phyloP scores from a whole-genome alignment of 2,113 vertebrate species.

The Gavialis gangeticus region DNA sequence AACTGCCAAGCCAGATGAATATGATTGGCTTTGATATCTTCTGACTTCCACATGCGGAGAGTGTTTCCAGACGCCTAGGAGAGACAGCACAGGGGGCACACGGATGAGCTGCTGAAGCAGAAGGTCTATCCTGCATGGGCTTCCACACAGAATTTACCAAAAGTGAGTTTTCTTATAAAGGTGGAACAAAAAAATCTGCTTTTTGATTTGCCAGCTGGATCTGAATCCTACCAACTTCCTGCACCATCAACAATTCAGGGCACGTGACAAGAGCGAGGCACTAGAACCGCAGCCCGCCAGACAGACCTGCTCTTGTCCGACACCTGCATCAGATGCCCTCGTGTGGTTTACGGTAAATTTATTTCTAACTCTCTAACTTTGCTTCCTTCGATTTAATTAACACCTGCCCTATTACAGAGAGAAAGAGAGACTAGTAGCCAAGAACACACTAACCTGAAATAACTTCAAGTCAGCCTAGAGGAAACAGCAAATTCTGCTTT shows the following conservation, averaged over 20 bases:
- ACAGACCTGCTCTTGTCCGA: not conserved
- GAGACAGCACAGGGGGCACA: constrained; percentile 10
- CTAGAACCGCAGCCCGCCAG: not conserved
- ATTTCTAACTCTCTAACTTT: constrained; percentile 38
- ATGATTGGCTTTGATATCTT: constrained; percentile 87
- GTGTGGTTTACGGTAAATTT: not conserved
- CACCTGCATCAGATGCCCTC: not conserved
- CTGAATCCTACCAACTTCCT: not conserved
- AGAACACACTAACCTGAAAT: constrained; percentile 23
- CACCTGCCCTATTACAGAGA: not conserved
- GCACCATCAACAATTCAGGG: not conserved
- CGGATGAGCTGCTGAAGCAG: constrained; percentile 4
- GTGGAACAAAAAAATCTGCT: not conserved
- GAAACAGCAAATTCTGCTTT: constrained; percentile 1
- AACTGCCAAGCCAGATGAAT: constrained; percentile 94
- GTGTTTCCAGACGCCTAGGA: constrained; percentile 70
- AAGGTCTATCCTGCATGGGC: not conserved
- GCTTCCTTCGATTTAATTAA: constrained; percentile 15
- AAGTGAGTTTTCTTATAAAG: not conserved
- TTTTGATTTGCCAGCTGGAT: not conserved
- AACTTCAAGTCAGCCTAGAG: not conserved
- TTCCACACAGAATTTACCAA: not conserved
- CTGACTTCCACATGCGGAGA: constrained; percentile 72
- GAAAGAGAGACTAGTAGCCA: constrained; percentile 11
- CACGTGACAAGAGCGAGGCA: not conserved